Evolutionary conservation across 2,113 vertebrate species (phyloP).

Genomic region (Nothobranchius kuhntae): DNA sequence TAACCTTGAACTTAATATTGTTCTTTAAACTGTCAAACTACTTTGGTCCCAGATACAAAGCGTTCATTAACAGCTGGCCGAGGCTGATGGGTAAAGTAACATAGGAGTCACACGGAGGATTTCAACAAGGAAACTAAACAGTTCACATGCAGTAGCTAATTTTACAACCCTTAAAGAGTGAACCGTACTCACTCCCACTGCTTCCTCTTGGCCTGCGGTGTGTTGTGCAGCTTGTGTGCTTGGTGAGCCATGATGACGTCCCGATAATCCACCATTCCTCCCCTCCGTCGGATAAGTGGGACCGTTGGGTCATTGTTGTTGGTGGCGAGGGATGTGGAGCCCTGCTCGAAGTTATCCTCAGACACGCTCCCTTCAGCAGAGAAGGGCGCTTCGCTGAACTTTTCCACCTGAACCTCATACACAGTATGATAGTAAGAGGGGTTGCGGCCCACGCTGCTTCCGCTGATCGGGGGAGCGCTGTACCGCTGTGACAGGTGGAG

Average conservation of each 20-base stretch:
- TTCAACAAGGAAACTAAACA: too few species aligned
- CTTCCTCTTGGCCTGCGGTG: slow-evolving; percentile 85
- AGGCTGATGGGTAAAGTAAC: slow-evolving; percentile 3
- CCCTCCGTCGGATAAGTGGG: slow-evolving; percentile 75
- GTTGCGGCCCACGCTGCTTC: slow-evolving; percentile 74
- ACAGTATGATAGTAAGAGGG: slow-evolving; percentile 80
- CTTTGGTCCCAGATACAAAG: too few species aligned
- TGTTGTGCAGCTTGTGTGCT: slow-evolving; percentile 87
- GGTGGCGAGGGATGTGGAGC: slow-evolving; percentile 44
- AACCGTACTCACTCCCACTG: slow-evolving; percentile 89
- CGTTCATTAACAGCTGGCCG: neutral
- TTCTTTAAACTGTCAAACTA: too few species aligned
- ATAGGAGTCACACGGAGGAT: too few species aligned
- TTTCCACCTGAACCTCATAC: slow-evolving; percentile 69
- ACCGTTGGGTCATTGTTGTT: slow-evolving; percentile 55
- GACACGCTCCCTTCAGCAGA: slow-evolving; percentile 29
- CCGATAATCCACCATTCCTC: slow-evolving; percentile 85
- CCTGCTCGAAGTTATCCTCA: slow-evolving; percentile 42
- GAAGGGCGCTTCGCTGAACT: slow-evolving; percentile 66
- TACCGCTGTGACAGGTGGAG: slow-evolving; percentile 47
- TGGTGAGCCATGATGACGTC: slow-evolving; percentile 89
- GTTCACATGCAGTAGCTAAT: too few species aligned
- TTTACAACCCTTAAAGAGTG: neutral
- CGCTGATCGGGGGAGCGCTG: slow-evolving; percentile 66
- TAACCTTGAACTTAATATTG: too few species aligned